Evolutionary conservation across 2,797 vertebrate genomes (phyloP).

Genomic region (Decapterus maruadsi): DNA sequence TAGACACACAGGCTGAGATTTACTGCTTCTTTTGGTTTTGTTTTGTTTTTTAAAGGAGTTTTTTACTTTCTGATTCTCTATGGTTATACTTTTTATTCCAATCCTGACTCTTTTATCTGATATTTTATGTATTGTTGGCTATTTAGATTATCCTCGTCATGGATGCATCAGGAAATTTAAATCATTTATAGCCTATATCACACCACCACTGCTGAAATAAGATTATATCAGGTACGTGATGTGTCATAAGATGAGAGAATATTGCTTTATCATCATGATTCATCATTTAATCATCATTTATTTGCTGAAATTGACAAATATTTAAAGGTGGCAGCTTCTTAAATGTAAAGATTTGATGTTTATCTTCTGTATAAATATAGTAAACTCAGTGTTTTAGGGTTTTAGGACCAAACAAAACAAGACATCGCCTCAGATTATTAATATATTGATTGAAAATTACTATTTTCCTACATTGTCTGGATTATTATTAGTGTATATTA

Average conservation of each 20-base stretch:
- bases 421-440: neutral
- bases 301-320: neutral
- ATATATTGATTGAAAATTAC: neutral
- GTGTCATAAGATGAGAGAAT: neutral
- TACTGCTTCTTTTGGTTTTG: neutral
- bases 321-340: neutral
- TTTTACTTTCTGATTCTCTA: neutral
- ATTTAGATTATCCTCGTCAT: no score
- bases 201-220: neutral
- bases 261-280: neutral
- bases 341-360: neutral
- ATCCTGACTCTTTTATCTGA: neutral
- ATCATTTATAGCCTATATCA: neutral
- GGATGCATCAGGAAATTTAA: neutral
- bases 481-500: neutral
- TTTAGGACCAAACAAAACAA: neutral
- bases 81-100: neutral
- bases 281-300: neutral
- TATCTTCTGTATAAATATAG: neutral
- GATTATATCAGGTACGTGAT: neutral
- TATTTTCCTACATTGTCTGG: neutral
- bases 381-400: neutral
- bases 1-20: constrained; percentile 6
- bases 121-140: neutral
- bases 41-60: neutral